phyloP scores from a whole-genome alignment of 2,797 vertebrate species.

The Alfaro cultratus region DNA sequence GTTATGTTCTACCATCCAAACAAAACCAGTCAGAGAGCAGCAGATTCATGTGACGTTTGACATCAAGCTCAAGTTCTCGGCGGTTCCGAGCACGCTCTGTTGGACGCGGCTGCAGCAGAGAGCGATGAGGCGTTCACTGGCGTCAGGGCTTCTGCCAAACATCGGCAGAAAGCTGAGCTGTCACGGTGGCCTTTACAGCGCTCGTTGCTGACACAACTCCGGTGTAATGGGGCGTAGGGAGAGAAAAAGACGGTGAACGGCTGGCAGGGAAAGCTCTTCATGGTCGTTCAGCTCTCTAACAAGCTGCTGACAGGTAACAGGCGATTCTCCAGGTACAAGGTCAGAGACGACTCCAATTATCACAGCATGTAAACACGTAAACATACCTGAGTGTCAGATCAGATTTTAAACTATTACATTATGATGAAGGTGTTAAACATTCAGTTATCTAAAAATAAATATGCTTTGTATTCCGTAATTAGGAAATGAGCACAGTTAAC shows the following conservation, averaged over 20 bases:
- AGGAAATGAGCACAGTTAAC: neutral
- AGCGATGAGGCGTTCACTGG: conserved; percentile 48
- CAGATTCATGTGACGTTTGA: neutral
- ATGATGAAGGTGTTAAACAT: conserved; percentile 2
- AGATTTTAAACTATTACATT: conserved; percentile 18
- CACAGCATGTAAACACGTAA: conserved; percentile 7
- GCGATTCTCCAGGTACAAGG: conserved; percentile 38
- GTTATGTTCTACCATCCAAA: neutral
- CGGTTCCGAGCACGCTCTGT: conserved; percentile 8
- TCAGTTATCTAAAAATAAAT: neutral
- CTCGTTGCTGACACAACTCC: conserved; percentile 43
- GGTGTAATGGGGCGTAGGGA: conserved; percentile 64
- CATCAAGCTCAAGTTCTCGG: conserved; percentile 3
- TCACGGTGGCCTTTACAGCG: conserved; percentile 33
- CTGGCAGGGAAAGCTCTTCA: conserved; percentile 54
- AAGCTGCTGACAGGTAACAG: conserved; percentile 21
- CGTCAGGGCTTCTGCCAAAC: conserved; percentile 52
- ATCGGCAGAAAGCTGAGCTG: conserved; percentile 54
- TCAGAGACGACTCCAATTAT: conserved; percentile 55
- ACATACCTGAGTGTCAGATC: neutral
- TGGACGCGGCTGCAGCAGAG: conserved; percentile 33
- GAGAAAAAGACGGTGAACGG: conserved; percentile 54
- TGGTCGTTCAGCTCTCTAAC: conserved; percentile 8
- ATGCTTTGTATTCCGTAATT: neutral
- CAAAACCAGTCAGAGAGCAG: neutral